Conservation (phyloP, 2,113 vertebrate species). For the Cololabis saira region DNA sequence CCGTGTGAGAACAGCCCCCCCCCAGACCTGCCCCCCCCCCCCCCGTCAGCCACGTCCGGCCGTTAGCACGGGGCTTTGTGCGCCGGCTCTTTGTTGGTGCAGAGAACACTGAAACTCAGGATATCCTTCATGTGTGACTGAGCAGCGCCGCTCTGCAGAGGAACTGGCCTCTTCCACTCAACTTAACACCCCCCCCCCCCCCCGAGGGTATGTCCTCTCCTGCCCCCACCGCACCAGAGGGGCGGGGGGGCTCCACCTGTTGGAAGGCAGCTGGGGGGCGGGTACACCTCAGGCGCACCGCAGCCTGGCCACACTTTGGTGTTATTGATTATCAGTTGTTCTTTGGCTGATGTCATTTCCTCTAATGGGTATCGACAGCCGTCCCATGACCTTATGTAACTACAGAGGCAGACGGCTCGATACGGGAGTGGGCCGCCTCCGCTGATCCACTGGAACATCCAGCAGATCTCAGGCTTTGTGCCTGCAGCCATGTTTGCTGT, state of each 20-base stretch:
- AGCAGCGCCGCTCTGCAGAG: constrained; percentile 42
- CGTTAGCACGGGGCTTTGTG: constrained; percentile 48
- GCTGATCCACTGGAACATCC: constrained; percentile 25
- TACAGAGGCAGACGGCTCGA: constrained; percentile 14
- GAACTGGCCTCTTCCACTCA: constrained; percentile 53
- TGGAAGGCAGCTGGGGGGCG: constrained; percentile 24
- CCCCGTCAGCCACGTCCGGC: constrained; percentile 54
- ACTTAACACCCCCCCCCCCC: constrained; percentile 30
- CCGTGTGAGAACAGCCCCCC: too few species aligned
- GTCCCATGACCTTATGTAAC: constrained; percentile 30
- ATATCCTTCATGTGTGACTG: constrained; percentile 66
- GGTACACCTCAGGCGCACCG: background rate
- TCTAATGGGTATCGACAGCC: constrained; percentile 31
- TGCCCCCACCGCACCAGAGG: constrained; percentile 33
- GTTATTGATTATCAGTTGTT: constrained; percentile 34
- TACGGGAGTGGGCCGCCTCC: constrained; percentile 15
- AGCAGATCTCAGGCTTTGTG: background rate
- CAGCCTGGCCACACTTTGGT: background rate
- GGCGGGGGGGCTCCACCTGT: constrained; percentile 21
- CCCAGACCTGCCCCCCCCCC: background rate
- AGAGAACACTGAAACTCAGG: constrained; percentile 63
- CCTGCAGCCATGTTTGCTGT: background rate
- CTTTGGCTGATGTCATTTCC: constrained; percentile 35
- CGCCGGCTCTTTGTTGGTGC: constrained; percentile 56
- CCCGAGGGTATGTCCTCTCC: constrained; percentile 55